Evolutionary conservation across 1,140 invertebrate genomes (phyloP).

Genomic region (Eumaeus atala): DNA sequence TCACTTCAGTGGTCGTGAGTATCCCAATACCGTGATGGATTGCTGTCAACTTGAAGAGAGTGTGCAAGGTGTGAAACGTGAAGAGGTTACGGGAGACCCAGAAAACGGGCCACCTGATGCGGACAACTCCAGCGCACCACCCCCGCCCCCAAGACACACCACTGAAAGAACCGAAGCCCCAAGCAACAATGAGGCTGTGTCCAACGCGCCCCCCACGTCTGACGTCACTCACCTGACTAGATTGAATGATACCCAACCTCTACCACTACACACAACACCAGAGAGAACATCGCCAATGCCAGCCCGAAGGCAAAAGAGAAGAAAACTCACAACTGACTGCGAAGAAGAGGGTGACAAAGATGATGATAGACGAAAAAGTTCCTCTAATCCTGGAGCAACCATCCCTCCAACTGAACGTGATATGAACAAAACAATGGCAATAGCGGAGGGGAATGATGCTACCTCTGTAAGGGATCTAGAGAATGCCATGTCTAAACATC

Average conservation of each 20-base stretch:
- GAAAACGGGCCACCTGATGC: constrained; percentile 90
- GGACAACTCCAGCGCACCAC: constrained; percentile 77
- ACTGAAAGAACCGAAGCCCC: constrained; percentile 56
- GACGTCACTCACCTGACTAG: constrained; percentile 62
- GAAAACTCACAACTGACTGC: constrained; percentile 62
- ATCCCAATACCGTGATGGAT: constrained; percentile 93
- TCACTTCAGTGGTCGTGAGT: constrained; percentile 89
- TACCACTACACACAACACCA: constrained; percentile 57
- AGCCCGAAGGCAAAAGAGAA: constrained; percentile 65
- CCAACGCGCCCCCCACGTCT: constrained; percentile 54
- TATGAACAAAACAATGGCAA: constrained; percentile 56
- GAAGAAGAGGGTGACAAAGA: constrained; percentile 62
- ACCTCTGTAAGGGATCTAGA: constrained; percentile 93
- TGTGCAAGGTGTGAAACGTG: constrained; percentile 84
- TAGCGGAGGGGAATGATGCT: constrained; percentile 62
- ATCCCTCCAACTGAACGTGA: constrained; percentile 60
- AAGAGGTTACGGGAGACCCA: constrained; percentile 86
- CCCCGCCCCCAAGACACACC: constrained; percentile 52
- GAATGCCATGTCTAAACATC: constrained; percentile 96
- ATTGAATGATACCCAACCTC: constrained; percentile 59
- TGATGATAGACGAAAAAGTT: constrained; percentile 75
- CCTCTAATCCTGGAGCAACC: constrained; percentile 66
- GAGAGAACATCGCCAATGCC: constrained; percentile 68
- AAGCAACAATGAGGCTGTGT: constrained; percentile 45
- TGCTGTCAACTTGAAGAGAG: constrained; percentile 91